Evolutionary conservation across 2,888 invertebrate genomes (phyloP), one percentile per base, ranked within the genome.

Genomic region (Achlya flavicornis): DNA sequence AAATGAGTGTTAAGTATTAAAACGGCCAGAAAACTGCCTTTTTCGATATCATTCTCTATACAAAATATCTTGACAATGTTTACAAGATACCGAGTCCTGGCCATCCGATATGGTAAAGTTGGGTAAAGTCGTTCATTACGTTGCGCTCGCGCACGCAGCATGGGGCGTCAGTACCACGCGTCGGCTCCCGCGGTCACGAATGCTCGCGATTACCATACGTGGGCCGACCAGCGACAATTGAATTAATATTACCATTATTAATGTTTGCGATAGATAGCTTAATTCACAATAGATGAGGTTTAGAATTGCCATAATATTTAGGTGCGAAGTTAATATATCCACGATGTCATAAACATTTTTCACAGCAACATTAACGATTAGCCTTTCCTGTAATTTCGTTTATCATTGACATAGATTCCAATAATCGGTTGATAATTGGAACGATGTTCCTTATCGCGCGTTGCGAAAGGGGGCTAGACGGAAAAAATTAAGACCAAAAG

Each of bases 161-260:
- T 83, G 88, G 26, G 26, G 66, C 64, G 78, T 71, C 77, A 26
- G 63, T n/a, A 19, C 11, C 35, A 16, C 38, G 58, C 58, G 58
- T 65, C 69, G 74, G 72, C 75, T 71, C 77, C 80, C 75, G 79
- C 80, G 80, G 81, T 80, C 77, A 73, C 75, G 67, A 84, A 84
- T 83, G 83, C 76, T 80, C 77, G 73, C 75, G 66, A 84, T 84
- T 83, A 84, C 76, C 83, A 83, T 81, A 85, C 87, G 88, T 88
- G 86, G 88, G 87, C 68, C 66, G 83, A 61, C 66, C 66, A 70
- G 79, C 71, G 72, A 80, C 83, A 84, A 86, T 85, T 84, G 85
- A 84, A 85, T 86, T 84, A 84, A 84, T 81, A 78, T 77, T 64
- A 70, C 53, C 8, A 53, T 53, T 53, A 53, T 53, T 53, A 53